Percentiles rank a stretch among this genome's conserved stretches.
Conservation (phyloP, 2,888 invertebrate species). For the Busseola fusca region DNA sequence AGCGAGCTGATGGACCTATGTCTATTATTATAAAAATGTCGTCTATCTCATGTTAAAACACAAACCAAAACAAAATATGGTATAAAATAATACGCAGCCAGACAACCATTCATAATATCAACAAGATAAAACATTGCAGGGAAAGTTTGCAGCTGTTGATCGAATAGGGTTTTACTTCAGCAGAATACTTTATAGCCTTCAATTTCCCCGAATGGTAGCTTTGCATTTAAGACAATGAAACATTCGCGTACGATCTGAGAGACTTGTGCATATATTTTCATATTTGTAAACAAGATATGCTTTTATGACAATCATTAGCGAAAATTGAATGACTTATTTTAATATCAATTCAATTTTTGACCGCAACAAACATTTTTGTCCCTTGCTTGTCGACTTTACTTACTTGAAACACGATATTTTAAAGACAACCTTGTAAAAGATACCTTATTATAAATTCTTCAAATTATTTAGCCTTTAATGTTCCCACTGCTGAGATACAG, state of each 20-base stretch:
- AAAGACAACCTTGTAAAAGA: neutral
- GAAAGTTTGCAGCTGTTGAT: constrained; percentile 43
- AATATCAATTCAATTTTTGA: constrained; percentile 18
- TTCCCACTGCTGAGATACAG: neutral
- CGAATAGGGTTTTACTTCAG: constrained; percentile 27
- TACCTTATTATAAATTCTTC: neutral
- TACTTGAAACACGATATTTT: neutral
- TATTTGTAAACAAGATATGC: constrained; percentile 25
- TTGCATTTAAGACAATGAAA: constrained; percentile 22
- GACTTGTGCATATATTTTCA: neutral
- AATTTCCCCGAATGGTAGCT: constrained; percentile 28
- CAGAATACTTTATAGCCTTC: constrained; percentile 27
- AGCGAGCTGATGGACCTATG: neutral
- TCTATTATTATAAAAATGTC: neutral
- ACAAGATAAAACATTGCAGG: constrained; percentile 35
- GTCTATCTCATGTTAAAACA: neutral
- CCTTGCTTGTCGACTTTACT: neutral
- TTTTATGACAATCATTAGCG: constrained; percentile 23
- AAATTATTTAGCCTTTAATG: neutral
- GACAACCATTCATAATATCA: constrained; percentile 17
- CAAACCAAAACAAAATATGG: neutral
- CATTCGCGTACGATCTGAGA: constrained; percentile 5
- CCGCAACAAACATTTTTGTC: constrained; percentile 1
- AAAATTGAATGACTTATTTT: constrained; percentile 34
- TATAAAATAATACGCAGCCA: constrained; percentile 20